A percentile compares a stretch with the other conserved stretches of the same genome.
Evolutionary conservation across 2,888 invertebrate genomes (phyloP).

Genomic region (Patella caerulea): DNA sequence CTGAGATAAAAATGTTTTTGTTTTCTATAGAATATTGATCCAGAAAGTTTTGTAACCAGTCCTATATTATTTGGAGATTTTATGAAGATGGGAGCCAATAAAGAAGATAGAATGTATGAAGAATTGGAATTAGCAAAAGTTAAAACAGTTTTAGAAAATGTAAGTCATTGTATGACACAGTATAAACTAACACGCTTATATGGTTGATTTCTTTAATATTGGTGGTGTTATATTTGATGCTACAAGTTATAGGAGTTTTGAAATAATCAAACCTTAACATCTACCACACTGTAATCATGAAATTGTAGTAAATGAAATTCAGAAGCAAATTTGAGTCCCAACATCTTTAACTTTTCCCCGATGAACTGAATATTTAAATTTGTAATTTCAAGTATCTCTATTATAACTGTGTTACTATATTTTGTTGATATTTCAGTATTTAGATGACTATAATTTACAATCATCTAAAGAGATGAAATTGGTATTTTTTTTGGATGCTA

Average conservation of each 20-base stretch:
- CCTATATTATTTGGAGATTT: conserved; percentile 87
- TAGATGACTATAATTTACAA: conserved; percentile 86
- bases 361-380: no score
- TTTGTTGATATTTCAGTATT: conserved; percentile 75
- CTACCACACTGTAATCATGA: no score
- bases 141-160: conserved; percentile 79
- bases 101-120: conserved; percentile 84
- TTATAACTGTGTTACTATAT: no score
- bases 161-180: conserved; percentile 61
- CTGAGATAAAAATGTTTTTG: neutral
- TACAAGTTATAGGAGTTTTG: no score
- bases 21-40: conserved; percentile 60
- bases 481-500: conserved; percentile 82
- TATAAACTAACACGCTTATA: no score
- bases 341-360: no score
- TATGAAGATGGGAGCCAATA: conserved; percentile 81
- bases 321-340: no score
- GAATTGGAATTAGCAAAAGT: conserved; percentile 85
- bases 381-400: no score
- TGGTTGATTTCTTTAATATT: no score
- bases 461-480: conserved; percentile 86
- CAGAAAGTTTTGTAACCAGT: conserved; percentile 63
- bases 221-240: no score
- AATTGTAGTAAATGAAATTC: no score
- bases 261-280: no score